Evolutionary conservation across 2,113 vertebrate genomes (phyloP).

Genomic region (Theristicus caerulescens): DNA sequence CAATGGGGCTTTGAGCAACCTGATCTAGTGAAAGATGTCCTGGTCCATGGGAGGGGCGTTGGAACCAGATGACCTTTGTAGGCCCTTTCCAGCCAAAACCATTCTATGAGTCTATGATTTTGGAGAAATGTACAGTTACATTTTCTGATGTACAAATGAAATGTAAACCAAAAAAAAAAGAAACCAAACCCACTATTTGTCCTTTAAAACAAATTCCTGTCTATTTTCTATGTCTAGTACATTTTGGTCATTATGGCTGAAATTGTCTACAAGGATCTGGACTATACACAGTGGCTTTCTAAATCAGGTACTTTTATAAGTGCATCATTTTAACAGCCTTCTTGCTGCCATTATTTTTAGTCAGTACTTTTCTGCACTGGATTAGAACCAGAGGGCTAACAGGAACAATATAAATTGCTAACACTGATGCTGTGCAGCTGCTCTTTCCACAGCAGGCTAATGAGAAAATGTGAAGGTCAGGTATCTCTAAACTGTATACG

Average conservation of each 20-base stretch:
- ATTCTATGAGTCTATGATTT: background rate
- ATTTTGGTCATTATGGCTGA: background rate
- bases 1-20: background rate
- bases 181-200: background rate
- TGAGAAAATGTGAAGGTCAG: background rate
- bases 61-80: background rate
- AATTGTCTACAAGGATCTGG: background rate
- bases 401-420: constrained; percentile 2
- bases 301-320: background rate
- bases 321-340: background rate
- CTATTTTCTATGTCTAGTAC: background rate
- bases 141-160: background rate
- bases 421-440: background rate
- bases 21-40: background rate
- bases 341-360: background rate
- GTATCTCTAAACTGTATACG: background rate
- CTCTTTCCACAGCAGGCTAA: background rate
- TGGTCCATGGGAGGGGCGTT: background rate
- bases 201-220: background rate
- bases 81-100: background rate
- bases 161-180: background rate
- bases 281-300: background rate
- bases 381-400: background rate
- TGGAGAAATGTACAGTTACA: background rate
- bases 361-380: background rate